These are phyloP conservation scores for Schrankia costaestrigalis DNA, from an alignment of 2,888 invertebrate species.

Conservation along the genomic window DNA sequence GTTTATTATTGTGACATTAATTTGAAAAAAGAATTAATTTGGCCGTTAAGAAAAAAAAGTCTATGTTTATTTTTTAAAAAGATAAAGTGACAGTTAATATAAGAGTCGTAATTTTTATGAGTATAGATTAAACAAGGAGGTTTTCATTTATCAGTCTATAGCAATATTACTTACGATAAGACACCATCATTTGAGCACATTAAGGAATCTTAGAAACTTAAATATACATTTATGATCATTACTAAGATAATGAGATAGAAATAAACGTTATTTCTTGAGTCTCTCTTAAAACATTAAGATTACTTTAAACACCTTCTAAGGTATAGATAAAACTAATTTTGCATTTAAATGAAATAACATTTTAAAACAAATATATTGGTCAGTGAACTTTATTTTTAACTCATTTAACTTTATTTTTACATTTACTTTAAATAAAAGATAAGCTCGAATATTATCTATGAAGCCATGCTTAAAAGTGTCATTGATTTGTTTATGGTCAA, in stretches of 20 bases:
- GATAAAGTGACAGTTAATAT: conserved; percentile 11
- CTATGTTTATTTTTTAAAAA: conserved; percentile 3
- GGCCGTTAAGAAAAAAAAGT: conserved; percentile 9
- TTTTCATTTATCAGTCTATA: conserved; percentile 18
- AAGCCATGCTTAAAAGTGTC: too few relatives aligned
- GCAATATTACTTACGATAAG: conserved; percentile 22
- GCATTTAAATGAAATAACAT: not conserved
- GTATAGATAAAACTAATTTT: not conserved
- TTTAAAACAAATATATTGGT: too few relatives aligned
- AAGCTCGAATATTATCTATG: too few relatives aligned
- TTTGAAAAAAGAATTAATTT: conserved; percentile 13
- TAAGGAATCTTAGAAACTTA: conserved; percentile 19
- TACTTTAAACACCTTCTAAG: conserved; percentile 2
- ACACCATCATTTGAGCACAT: conserved; percentile 24
- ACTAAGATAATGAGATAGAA: conserved; percentile 11
- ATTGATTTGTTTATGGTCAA: too few relatives aligned
- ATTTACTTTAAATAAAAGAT: too few relatives aligned
- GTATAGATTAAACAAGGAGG: conserved; percentile 19
- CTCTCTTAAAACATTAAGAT: conserved; percentile 24
- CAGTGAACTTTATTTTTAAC: too few relatives aligned
- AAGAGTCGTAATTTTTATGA: conserved; percentile 22
- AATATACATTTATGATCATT: conserved; percentile 19
- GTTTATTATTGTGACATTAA: conserved; percentile 26
- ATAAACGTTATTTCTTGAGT: conserved; percentile 9
- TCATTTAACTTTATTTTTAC: too few relatives aligned